Conservation (phyloP, 2,888 invertebrate species). For the Corbicula japonica region DNA sequence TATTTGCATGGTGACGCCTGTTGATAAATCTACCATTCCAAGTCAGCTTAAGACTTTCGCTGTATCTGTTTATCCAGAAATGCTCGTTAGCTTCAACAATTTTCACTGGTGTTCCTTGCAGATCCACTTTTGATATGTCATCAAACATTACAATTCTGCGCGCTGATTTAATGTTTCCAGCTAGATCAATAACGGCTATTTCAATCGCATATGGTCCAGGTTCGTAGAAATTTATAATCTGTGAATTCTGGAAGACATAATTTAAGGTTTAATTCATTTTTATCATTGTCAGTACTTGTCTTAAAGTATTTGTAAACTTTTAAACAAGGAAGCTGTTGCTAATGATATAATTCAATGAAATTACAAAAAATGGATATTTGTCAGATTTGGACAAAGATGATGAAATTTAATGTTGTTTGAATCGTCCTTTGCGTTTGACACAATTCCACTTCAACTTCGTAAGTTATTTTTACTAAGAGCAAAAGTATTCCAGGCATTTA, state of each 20-base stretch:
- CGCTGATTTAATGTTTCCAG: constrained; percentile 58
- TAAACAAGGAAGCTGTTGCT: no score
- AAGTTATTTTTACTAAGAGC: no score
- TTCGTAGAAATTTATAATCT: constrained; percentile 8
- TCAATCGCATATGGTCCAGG: constrained; percentile 52
- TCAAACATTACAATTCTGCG: constrained; percentile 63
- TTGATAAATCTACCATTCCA: constrained; percentile 64
- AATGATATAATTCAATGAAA: not conserved
- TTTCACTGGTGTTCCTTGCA: constrained; percentile 1
- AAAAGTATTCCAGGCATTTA: no score
- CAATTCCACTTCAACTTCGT: no score
- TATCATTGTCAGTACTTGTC: not conserved
- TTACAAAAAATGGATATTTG: not conserved
- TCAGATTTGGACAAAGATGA: not conserved
- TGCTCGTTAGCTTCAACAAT: constrained; percentile 26
- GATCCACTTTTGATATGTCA: constrained; percentile 50
- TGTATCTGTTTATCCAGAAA: constrained; percentile 56
- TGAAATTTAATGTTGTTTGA: not conserved
- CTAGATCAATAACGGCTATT: constrained; percentile 52
- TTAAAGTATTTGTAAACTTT: no score
- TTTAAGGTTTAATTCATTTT: not conserved
- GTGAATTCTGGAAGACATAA: constrained; percentile 18
- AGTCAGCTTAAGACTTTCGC: constrained; percentile 26
- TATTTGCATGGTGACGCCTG: constrained; percentile 32
- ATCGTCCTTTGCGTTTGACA: no score